Percentiles rank a stretch among this genome's conserved stretches.
These are phyloP conservation scores for Agrypnus murinus DNA, from an alignment of 2,888 invertebrate genomes.

Conservation along the genomic window DNA sequence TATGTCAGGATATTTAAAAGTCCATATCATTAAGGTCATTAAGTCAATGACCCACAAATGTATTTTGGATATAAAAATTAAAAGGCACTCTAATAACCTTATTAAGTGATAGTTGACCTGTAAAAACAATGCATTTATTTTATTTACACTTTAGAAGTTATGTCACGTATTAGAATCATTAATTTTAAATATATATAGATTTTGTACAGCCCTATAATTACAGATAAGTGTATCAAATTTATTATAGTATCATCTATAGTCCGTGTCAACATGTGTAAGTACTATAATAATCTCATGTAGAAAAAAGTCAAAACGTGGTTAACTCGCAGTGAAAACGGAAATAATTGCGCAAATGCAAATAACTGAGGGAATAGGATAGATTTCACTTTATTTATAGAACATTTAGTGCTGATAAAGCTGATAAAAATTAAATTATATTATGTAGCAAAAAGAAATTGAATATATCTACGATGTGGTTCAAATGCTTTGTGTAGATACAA, in stretches of 20 bases:
- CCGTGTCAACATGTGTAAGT: constrained; percentile 36
- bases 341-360: constrained; percentile 43
- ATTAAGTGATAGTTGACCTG: constrained; percentile 42
- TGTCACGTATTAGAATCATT: neutral
- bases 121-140: constrained; percentile 40
- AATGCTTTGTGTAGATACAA: constrained; percentile 5
- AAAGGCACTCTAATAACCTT: constrained; percentile 39
- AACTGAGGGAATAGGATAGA: constrained; percentile 25
- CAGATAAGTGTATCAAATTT: constrained; percentile 38
- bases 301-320: constrained; percentile 22
- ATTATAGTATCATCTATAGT: constrained; percentile 36
- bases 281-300: constrained; percentile 19
- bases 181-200: constrained; percentile 1
- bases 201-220: constrained; percentile 32
- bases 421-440: constrained; percentile 39
- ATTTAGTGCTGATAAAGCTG: constrained; percentile 27
- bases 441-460: neutral
- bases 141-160: constrained; percentile 26
- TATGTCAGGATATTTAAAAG: constrained; percentile 37
- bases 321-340: constrained; percentile 39
- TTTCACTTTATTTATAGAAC: constrained; percentile 40
- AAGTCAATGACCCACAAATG: constrained; percentile 48
- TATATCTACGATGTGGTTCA: constrained; percentile 26
- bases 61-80: constrained; percentile 41
- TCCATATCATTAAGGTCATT: constrained; percentile 41